Conservation (phyloP, 2,113 vertebrate species). For the Solea solea region DNA sequence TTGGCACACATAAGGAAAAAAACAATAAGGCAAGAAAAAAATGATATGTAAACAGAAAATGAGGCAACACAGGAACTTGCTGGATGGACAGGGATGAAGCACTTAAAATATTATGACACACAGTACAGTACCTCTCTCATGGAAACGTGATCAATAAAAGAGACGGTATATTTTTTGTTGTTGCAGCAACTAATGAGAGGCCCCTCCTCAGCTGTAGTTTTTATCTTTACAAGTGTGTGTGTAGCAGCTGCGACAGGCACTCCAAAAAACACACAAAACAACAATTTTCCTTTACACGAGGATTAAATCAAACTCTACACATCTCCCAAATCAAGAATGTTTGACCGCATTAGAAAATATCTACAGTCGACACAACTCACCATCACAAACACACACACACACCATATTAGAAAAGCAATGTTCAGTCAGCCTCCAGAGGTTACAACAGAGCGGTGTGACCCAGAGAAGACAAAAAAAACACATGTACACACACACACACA, state of each 20-base stretch:
- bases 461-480: not conserved
- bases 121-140: slow-evolving; percentile 36
- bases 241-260: slow-evolving; percentile 69
- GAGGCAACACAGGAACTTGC: slow-evolving; percentile 63
- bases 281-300: slow-evolving; percentile 43
- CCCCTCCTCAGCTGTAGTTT: slow-evolving; percentile 53
- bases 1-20: slow-evolving; percentile 66
- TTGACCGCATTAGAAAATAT: slow-evolving; percentile 65
- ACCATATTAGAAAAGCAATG: not conserved
- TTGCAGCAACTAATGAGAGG: slow-evolving; percentile 69
- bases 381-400: slow-evolving; percentile 34
- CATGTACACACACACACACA: not conserved
- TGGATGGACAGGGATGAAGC: slow-evolving; percentile 48
- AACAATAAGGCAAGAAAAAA: slow-evolving; percentile 62
- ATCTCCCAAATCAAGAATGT: slow-evolving; percentile 40
- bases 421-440: not conserved
- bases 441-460: not conserved
- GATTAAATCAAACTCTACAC: slow-evolving; percentile 34
- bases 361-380: slow-evolving; percentile 62
- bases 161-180: slow-evolving; percentile 33
- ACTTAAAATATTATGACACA: slow-evolving; percentile 56
- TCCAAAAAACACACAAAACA: slow-evolving; percentile 43
- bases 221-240: slow-evolving; percentile 57
- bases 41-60: slow-evolving; percentile 43
- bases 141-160: slow-evolving; percentile 43